Evolutionary conservation across 2,888 invertebrate species (phyloP), one percentile per base, ranked within the genome.

Genomic region (Aphidoletes aphidimyza): DNA sequence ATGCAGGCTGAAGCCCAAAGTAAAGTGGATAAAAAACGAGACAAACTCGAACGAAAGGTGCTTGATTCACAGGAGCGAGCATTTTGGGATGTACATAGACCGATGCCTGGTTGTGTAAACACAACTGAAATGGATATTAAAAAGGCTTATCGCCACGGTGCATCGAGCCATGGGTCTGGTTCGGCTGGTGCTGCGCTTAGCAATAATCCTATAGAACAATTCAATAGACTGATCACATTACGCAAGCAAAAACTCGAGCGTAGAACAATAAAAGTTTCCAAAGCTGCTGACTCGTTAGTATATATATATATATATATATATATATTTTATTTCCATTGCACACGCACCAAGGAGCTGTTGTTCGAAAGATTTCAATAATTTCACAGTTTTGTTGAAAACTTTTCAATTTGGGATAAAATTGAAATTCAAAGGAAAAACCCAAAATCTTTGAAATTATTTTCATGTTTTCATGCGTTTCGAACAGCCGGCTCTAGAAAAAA

Each of bases 31-130:
- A 99, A 99, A 90, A 99, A 99, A 89, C 92, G 99, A 39, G 99
- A 99, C 89, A 98, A 99, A 88, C 90, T 99, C 87, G 99, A 99
- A 89, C 92, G 99, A 83, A 99, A 99, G 90, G 98, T 99, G 14
- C 90, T 99, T 85, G 99, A 99, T 90, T 98, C 98, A 88, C 99
- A 99, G 90, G 99, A 99, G 90, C 91, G 99, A 87, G 99, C 99
- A 0, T 99, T 99, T 90, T 99, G 99, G 99, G 99, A 99, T 91
- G 98, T 99, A 0, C 99, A 99, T 90, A 92, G 99, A 88, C 99
- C 99, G 14, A 98, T 98, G 94, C 99, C 99, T 11, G 99, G 99
- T 85, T 98, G 98, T 91, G 98, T 99, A 47, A 99, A 99, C 90
- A 99, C 98, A 0, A 99, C 98, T 0, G 99, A 99, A 90, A 93